These are phyloP conservation scores for Alouatta palliata DNA, from an alignment of 2,113 vertebrate species.

Conservation along the genomic window DNA sequence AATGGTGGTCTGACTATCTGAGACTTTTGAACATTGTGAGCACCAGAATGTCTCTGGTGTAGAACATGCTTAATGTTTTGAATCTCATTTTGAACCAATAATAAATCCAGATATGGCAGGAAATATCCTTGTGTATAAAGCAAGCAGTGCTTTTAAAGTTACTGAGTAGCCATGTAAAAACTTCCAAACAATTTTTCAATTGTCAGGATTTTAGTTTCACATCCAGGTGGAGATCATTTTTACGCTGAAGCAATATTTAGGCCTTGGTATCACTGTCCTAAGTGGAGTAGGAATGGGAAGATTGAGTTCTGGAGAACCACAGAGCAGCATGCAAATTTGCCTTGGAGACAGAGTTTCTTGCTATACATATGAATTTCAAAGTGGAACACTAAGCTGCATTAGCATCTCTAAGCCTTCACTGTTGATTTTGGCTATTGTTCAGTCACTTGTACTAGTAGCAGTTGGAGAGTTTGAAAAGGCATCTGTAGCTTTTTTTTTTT, in stretches of 20 bases:
- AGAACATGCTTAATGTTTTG: constrained; percentile 56
- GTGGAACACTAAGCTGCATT: constrained; percentile 64
- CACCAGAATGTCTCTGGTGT: constrained; percentile 55
- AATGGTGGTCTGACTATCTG: constrained; percentile 41
- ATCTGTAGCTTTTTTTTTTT: not conserved
- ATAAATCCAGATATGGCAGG: constrained; percentile 50
- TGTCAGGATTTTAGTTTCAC: constrained; percentile 44
- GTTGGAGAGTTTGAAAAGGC: constrained; percentile 38
- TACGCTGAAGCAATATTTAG: constrained; percentile 47
- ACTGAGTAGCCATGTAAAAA: constrained; percentile 48
- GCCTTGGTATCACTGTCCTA: not conserved
- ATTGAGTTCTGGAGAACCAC: constrained; percentile 28
- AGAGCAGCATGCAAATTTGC: constrained; percentile 38
- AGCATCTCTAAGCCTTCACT: constrained; percentile 47
- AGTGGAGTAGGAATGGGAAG: not conserved
- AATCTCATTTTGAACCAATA: constrained; percentile 12
- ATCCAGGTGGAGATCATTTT: constrained; percentile 53
- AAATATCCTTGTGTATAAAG: constrained; percentile 22
- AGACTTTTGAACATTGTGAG: constrained; percentile 68
- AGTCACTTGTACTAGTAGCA: constrained; percentile 49
- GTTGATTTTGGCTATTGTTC: constrained; percentile 64
- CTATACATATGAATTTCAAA: constrained; percentile 68
- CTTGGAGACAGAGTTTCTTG: constrained; percentile 49
- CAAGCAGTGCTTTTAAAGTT: constrained; percentile 51
- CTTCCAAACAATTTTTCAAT: constrained; percentile 52